Base-by-base conservation (phyloP, 2,888 invertebrate species). In the Lithophane semibrunnea region DNA sequence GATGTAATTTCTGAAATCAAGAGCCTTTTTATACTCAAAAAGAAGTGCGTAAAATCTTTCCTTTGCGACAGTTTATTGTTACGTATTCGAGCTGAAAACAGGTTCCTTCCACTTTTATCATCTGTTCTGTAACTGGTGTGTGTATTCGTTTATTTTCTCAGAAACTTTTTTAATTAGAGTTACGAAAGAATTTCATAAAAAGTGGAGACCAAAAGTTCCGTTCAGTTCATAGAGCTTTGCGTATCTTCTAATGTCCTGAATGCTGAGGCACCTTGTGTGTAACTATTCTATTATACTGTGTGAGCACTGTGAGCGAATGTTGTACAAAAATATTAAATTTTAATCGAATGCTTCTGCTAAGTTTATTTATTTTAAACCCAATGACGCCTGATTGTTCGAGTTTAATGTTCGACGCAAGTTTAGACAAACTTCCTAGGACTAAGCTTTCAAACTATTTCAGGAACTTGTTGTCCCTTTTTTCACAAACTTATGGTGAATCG, bases 11-110 rank as follows among this genome's bases (percentile, higher is more conserved):
- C 73, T 77, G 85, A 90, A 79, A 73, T 66, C n/a, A 56, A 29
- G 42, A 74, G 64, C 82, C 87, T 91, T 93, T 93, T 92, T 94
- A 94, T 94, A 93, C 91, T 89, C 82, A 79, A 85, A 86, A 84
- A 56, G 9, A 73, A 79, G 67, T 84, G 79, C 76, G 74, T 72
- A 86, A 88, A 89, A 85, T 78, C 83, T 80, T 76, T 81, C 86
- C 76, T 83, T 86, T 52, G 66, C 80, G 79, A 84, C 84, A 80
- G 70, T 83, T 82, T 60, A 78, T 67, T 80, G 70, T 90, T 91
- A 89, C 86, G 87, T 87, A 71, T 72, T 79, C 68, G 66, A 68
- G 68, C 68, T 80, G 69, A 79, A 88, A 87, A 82, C 87, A 68
- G 81, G 87, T 87, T 86, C 42, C 54, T 86, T 83, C 21, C 44